These are phyloP conservation scores for Urocynchramus pylzowi DNA, from an alignment of 2,113 vertebrate genomes.

Conservation along the genomic window DNA sequence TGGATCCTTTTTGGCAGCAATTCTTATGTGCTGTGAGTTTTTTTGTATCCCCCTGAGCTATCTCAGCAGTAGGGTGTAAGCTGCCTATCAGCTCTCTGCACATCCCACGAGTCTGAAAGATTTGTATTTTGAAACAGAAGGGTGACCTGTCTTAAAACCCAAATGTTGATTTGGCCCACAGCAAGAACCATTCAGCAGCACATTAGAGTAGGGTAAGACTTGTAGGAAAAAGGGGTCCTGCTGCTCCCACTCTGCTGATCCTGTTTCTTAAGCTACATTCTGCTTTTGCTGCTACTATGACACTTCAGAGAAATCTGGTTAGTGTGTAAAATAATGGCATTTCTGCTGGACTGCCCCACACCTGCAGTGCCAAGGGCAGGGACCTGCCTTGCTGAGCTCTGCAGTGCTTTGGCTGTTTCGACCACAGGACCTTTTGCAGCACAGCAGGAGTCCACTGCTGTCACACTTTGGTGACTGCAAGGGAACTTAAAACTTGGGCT, in stretches of 20 bases:
- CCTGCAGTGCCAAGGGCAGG: not conserved
- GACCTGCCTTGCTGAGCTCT: not conserved
- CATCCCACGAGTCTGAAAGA: not conserved
- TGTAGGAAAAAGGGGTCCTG: not conserved
- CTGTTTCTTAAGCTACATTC: not conserved
- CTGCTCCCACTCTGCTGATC: not conserved
- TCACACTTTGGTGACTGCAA: not conserved
- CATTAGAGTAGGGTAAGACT: not conserved
- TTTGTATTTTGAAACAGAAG: not conserved
- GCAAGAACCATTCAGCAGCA: not conserved
- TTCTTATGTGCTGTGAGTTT: not conserved
- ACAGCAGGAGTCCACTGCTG: not conserved
- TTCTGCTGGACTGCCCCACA: not conserved
- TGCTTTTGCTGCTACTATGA: not conserved
- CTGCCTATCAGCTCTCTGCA: not conserved
- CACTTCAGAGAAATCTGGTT: not conserved
- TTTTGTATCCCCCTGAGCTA: not conserved
- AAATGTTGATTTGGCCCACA: not conserved
- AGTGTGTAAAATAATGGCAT: not conserved
- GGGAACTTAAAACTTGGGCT: rapidly evolving
- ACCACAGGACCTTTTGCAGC: not conserved
- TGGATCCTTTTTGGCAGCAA: not conserved
- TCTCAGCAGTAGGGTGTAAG: not conserved
- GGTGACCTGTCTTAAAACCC: not conserved
- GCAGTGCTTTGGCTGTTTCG: not conserved